Conservation (phyloP, 2,888 invertebrate species). For the Eucriotettix oculatus region DNA sequence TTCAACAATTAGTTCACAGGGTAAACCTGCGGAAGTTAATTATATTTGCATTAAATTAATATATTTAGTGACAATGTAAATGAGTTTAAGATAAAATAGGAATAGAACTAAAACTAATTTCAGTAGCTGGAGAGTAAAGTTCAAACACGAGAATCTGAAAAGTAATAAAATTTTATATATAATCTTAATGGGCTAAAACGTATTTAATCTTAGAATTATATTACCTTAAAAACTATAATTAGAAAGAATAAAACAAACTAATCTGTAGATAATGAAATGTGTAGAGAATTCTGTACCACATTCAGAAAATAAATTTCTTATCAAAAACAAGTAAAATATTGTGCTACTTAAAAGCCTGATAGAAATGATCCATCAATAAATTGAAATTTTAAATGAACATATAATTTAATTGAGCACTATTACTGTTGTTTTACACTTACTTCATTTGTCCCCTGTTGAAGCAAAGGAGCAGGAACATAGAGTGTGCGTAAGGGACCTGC, state of each 20-base stretch:
- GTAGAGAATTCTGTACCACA: too few relatives aligned
- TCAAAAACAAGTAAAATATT: too few relatives aligned
- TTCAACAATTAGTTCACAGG: too few relatives aligned
- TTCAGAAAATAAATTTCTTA: too few relatives aligned
- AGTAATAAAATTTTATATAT: background rate
- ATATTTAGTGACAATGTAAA: too few relatives aligned
- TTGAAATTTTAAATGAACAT: background rate
- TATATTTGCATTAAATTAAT: too few relatives aligned
- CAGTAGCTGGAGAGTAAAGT: background rate
- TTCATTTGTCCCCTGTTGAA: constrained; percentile 40
- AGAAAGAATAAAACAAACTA: too few relatives aligned
- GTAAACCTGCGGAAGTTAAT: too few relatives aligned
- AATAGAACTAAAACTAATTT: background rate
- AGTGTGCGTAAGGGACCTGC: constrained; percentile 67
- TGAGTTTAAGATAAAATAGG: background rate
- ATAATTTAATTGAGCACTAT: background rate
- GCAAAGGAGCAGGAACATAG: constrained; percentile 63
- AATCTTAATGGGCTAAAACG: background rate
- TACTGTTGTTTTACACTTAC: constrained; percentile 14
- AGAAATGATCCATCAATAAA: background rate
- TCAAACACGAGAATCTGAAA: background rate
- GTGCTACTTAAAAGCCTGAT: too few relatives aligned
- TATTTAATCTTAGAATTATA: too few relatives aligned
- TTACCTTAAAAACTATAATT: too few relatives aligned
- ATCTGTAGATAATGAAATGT: too few relatives aligned